A percentile compares a stretch with the other conserved stretches of the same genome.
Conservation (phyloP, 2,797 vertebrate genomes). For the Malurus splendens region DNA sequence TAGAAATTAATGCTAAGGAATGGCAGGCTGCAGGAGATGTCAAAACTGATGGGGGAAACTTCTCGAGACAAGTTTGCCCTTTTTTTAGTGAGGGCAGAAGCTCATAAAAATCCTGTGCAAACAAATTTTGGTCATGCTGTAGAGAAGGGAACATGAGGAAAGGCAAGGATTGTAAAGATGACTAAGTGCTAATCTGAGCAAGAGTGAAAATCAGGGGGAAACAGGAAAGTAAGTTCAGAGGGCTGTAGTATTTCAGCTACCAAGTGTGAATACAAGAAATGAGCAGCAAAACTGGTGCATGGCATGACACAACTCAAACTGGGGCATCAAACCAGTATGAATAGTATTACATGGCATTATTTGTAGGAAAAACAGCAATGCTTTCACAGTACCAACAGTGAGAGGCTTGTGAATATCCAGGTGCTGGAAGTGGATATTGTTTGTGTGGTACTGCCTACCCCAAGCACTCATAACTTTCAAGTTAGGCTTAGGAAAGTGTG, state of each 20-base stretch:
- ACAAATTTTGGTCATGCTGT: background rate
- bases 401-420: background rate
- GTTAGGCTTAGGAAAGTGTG: background rate
- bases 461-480: background rate
- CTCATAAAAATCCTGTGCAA: background rate
- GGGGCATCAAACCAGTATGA: background rate
- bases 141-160: background rate
- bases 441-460: background rate
- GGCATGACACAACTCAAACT: background rate
- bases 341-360: background rate
- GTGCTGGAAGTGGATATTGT: background rate
- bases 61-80: background rate
- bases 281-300: background rate
- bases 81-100: background rate
- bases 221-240: background rate
- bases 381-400: background rate
- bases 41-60: background rate
- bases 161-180: background rate
- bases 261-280: background rate
- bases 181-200: background rate
- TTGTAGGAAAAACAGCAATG: background rate
- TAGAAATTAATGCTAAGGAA: background rate
- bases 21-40: background rate
- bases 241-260: background rate
- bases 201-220: background rate